Base-by-base conservation (phyloP, 2,797 vertebrate genomes). In the Argya squamiceps region DNA sequence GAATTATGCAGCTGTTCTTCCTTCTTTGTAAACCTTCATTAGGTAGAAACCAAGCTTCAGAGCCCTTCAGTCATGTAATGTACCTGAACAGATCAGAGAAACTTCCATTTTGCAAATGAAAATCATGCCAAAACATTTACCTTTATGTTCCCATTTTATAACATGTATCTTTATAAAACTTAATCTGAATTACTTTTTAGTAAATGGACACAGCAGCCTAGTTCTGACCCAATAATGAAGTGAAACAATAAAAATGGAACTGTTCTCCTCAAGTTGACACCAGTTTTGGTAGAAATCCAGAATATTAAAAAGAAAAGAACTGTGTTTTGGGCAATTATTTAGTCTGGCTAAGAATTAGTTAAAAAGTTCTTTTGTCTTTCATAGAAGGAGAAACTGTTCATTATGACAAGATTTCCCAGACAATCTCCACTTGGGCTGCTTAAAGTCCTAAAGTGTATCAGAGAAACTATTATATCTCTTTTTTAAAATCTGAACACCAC, bases 41-140 rank as follows among this genome's bases (percentile, higher is more conserved):
- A 58, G 4, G 10, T 37, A 49, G 27, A 63, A 84, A 7, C 10
- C 44, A 59, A 63, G 16, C 23, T 56, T 47, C 34, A 78, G 77
- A 81, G 1, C 3, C 6, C 7, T 19, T 50, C 16, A 49, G 22
- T 32, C 14, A 47, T 1, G 6, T 15, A 4, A n/a, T 3, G 0
- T 5, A 41, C 47, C 2, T 29, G 15, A 69, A 46, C 3, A 34
- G 47, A 53, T 26, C 6, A 63, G 55, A 47, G 73, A 37, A 85
- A 15, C 47, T 8, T 8, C 9, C 3, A 49, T 32, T 63, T 79
- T 64, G 3, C 13, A 44, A 41, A 70, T 27, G 4, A 41, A 75
- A 88, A 76, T 43, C 15, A 32, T 17, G 18, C 6, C 10, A 21
- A 83, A 85, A 39, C 7, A 11, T 21, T 55, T 11, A 55, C 11